Base-by-base conservation (phyloP, 2,888 invertebrate genomes). In the Patella ulyssiponensis region DNA sequence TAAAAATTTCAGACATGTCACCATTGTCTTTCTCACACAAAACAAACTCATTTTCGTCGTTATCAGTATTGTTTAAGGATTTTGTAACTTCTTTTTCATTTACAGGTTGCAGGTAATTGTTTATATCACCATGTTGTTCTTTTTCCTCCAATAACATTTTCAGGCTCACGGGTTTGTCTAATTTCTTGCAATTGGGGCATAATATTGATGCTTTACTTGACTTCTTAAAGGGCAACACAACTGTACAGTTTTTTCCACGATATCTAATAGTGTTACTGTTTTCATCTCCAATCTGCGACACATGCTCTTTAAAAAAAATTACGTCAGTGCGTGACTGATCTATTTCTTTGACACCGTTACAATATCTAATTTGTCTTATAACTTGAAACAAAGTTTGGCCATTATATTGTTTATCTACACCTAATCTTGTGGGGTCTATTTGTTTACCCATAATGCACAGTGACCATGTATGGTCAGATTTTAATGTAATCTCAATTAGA, bases 401-500 rank as follows among this genome's bases (percentile, higher is more conserved):
- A 9, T 44, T 44, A 44, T 44, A 44, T 9, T 44, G 44, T 44
- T 33, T 44, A 44, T 44, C 44, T 44, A 44, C 9, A 44, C 44
- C 44, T 9, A 44, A 44, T 0, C 44, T 44, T 44, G 44, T 44
- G 44, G 33, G 44, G 44, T 44, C 44, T 1, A 9, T 44, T 44
- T 44, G 44, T 44, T 44, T 44, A 9, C 44, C 44, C 7, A 44
- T 44, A 44, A 58, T n/a, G n/a, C 20, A 27, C 11, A 71, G 33
- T 23, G 56, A 51, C 7, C n/a, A 33, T 12, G 15, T 53, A 44
- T 44, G 27, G 58, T 71, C 71, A 56, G 7, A 14, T 2, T 76
- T n/a, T 71, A 71, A 54, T 14, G 33, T 17, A 54, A 70, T 71
- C 58, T 76, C 76, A 44, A 73, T 15, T 53, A 73, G 27, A 15